A percentile compares a stretch with the other conserved stretches of the same genome.
These are phyloP conservation scores for Passerina amoena DNA, from an alignment of 2,113 vertebrate species.

Conservation along the genomic window DNA sequence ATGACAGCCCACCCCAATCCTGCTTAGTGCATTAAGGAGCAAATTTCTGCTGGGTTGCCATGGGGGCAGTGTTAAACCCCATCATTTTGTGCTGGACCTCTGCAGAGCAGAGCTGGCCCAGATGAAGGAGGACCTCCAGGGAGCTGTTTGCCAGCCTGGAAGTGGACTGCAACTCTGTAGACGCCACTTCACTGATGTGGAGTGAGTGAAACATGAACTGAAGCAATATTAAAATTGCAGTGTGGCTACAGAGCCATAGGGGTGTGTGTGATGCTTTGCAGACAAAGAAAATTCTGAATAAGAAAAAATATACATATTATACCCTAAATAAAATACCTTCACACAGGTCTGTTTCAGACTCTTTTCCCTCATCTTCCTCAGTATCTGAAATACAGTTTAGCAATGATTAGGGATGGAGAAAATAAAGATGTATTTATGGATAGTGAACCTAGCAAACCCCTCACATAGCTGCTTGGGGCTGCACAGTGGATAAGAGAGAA, in stretches of 20 bases:
- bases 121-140: not conserved
- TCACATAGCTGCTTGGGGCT: not conserved
- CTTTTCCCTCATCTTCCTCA: not conserved
- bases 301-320: not conserved
- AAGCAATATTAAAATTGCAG: conserved; percentile 20
- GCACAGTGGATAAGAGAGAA: not conserved
- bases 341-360: not conserved
- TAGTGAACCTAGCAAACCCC: not conserved
- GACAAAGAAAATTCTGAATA: conserved; percentile 22
- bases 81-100: not conserved
- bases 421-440: not conserved
- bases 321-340: not conserved
- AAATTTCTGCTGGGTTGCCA: not conserved
- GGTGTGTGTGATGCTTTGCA: conserved; percentile 45
- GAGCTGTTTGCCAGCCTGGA: conserved; percentile 6
- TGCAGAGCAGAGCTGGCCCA: not conserved
- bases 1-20: not conserved
- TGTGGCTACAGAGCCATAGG: not conserved
- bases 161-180: conserved; percentile 27
- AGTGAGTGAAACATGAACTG: conserved; percentile 51
- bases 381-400: not conserved
- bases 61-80: not conserved
- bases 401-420: not conserved
- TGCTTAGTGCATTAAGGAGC: not conserved
- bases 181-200: not conserved